A percentile compares a stretch with the other conserved stretches of the same genome.
Evolutionary conservation across 2,113 vertebrate species (phyloP).

Genomic region (Cottus gobio): DNA sequence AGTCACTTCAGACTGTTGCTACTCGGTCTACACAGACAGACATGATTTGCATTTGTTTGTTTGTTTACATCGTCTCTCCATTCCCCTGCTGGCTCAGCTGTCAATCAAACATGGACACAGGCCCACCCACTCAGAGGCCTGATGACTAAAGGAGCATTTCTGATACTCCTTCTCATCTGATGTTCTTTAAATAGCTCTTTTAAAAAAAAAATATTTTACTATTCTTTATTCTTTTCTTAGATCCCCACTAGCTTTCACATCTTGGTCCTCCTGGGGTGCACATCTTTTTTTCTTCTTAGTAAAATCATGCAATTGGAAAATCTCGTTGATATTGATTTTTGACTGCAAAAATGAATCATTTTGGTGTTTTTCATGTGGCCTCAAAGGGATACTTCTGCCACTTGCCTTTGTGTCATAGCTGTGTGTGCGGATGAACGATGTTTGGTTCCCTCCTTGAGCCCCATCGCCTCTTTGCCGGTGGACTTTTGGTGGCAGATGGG

Average conservation of each 20-base stretch:
- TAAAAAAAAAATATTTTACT: too few relatives aligned
- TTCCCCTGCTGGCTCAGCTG: neutral
- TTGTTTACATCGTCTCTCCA: conserved; percentile 1
- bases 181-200: neutral
- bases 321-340: neutral
- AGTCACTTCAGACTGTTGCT: neutral
- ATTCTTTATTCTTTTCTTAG: neutral
- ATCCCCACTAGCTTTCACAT: neutral
- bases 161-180: neutral
- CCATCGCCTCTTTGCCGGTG: neutral
- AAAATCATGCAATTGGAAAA: neutral
- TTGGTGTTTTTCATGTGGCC: neutral
- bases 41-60: neutral
- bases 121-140: neutral
- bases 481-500: neutral
- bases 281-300: neutral
- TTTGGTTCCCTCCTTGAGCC: neutral
- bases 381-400: neutral
- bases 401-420: neutral
- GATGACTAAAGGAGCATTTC: neutral
- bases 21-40: neutral
- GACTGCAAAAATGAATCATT: neutral
- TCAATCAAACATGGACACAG: conserved; percentile 1
- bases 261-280: neutral
- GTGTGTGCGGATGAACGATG: neutral